phyloP scores from a whole-genome alignment of 1,140 invertebrate genomes.

The Semibalanus balanoides region DNA sequence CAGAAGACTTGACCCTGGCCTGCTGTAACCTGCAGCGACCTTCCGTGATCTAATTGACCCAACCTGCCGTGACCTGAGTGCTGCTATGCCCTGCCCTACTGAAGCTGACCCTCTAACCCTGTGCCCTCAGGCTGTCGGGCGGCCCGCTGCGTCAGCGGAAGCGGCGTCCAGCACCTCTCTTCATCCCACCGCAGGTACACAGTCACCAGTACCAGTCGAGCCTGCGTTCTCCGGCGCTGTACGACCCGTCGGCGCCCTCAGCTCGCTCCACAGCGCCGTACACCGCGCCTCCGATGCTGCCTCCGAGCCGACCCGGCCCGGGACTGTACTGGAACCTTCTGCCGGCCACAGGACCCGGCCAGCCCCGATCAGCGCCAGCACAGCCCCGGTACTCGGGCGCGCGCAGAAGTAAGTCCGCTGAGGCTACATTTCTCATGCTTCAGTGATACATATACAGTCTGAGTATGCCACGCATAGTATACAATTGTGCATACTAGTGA shows the following conservation, averaged over 20 bases:
- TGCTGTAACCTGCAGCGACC: too few relatives aligned
- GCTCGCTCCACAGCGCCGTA: background rate
- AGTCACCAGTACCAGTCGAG: slow-evolving; percentile 33
- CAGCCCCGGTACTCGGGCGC: background rate
- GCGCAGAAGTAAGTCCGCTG: background rate
- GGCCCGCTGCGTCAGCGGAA: slow-evolving; percentile 38
- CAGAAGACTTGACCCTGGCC: too few relatives aligned
- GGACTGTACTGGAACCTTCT: slow-evolving; percentile 1
- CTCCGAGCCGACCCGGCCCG: background rate
- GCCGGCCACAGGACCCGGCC: background rate
- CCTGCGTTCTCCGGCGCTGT: slow-evolving; percentile 38
- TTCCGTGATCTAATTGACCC: too few relatives aligned
- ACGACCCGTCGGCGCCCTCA: slow-evolving; percentile 23
- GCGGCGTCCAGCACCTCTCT: slow-evolving; percentile 43
- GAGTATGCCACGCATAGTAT: too few relatives aligned
- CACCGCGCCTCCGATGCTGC: background rate
- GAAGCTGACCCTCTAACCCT: slow-evolving; percentile 7
- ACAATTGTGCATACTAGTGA: too few relatives aligned
- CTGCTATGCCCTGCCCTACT: too few relatives aligned
- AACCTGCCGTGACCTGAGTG: too few relatives aligned
- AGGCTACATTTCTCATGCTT: too few relatives aligned
- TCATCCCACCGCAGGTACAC: slow-evolving; percentile 35
- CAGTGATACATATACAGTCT: too few relatives aligned
- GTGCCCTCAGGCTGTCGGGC: slow-evolving; percentile 22
- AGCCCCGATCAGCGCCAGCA: background rate